Evolutionary conservation across 2,888 invertebrate species (phyloP), one percentile per base, ranked within the genome.

Genomic region (Ophion ellenae): DNA sequence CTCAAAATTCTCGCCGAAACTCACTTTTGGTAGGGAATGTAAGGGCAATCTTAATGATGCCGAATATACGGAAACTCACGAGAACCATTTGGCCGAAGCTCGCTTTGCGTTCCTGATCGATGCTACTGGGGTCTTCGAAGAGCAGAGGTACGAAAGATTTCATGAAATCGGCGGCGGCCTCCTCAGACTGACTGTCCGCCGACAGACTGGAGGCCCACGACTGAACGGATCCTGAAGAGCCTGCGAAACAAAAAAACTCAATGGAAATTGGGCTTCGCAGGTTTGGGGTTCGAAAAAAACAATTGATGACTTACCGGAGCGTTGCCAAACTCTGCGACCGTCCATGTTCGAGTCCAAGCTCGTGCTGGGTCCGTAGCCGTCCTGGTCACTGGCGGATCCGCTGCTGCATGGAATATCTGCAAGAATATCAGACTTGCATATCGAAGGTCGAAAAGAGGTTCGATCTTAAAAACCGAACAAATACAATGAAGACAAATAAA

Each of bases 21-120:
- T 28, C 2, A 28, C 28, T 28, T 28, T 28, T 28, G 28, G 47
- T 9, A 14, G 3, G 7, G 24, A 11, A 28, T 32, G 10, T 24
- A 14, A 2, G 14, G n/a, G 32, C 3, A 57, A 57, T 24, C 57
- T 14, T 6, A 36, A 9, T 36, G 2, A 9, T 1, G 1, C 32
- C 32, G 32, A 36, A 28, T 40, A n/a, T 28, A 1, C 17, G 17
- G 24, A 1, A 80, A 91, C 92, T 73, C 89, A 95, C 94, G 86
- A 96, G 95, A 85, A 96, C 95, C 89, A 96, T 94, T 89, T 96
- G 95, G 1, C 97, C 96, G 91, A 97, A 97, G 90, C 95, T 95
- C 0, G 96, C 96, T 91, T 97, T 97, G 79, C 96, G 95, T 89
- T 96, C 96, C 88, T 96, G 95, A 74, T 95, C 95, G 66, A 96